Evolutionary conservation across 2,888 invertebrate species (phyloP).

Genomic region (Carcina quercana): DNA sequence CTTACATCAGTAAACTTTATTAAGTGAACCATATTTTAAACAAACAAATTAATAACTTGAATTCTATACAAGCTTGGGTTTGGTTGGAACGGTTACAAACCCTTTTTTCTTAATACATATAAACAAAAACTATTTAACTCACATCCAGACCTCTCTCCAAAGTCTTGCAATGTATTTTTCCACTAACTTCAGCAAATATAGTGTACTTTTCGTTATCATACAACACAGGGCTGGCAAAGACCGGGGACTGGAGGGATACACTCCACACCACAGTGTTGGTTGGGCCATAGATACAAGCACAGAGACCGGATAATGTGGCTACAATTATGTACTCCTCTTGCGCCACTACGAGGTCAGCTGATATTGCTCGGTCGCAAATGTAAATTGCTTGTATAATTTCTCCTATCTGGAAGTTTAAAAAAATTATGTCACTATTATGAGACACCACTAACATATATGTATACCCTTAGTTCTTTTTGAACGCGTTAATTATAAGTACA

Average conservation of each 20-base stretch:
- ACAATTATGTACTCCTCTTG: slow-evolving; percentile 51
- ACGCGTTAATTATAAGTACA: too few relatives aligned
- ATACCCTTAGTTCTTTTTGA: neutral
- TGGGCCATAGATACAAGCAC: slow-evolving; percentile 65
- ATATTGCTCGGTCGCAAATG: slow-evolving; percentile 58
- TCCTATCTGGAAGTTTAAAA: slow-evolving; percentile 56
- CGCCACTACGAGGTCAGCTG: slow-evolving; percentile 58
- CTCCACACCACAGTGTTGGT: slow-evolving; percentile 76
- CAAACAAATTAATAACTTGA: too few relatives aligned
- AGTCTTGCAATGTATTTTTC: slow-evolving; percentile 70
- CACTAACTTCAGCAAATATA: slow-evolving; percentile 72
- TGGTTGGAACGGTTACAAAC: too few relatives aligned
- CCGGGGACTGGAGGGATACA: slow-evolving; percentile 70
- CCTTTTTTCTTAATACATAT: too few relatives aligned
- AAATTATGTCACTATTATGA: neutral
- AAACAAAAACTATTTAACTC: neutral
- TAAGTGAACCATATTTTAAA: too few relatives aligned
- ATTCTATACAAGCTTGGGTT: too few relatives aligned
- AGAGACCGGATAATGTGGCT: slow-evolving; percentile 76
- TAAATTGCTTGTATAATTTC: slow-evolving; percentile 38
- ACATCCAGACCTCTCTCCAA: slow-evolving; percentile 67
- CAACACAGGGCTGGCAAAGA: slow-evolving; percentile 78
- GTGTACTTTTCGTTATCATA: slow-evolving; percentile 70
- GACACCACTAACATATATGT: neutral
- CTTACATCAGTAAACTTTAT: too few relatives aligned